Evolutionary conservation across 2,113 vertebrate species (phyloP).

Genomic region (Megaceryle maxima): DNA sequence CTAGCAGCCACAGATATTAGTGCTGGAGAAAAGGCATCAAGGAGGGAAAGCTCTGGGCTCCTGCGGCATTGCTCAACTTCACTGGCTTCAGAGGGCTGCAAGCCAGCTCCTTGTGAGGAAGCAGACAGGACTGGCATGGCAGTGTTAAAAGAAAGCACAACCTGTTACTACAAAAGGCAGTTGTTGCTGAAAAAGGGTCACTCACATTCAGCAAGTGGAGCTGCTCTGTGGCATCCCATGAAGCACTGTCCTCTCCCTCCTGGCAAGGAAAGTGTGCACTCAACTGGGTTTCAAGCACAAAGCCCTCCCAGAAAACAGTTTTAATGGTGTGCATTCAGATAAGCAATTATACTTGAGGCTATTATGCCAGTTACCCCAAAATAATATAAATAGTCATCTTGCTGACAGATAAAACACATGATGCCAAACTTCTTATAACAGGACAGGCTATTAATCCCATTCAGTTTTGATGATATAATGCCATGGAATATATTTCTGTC

Average conservation of each 20-base stretch:
- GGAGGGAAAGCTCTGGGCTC: neutral
- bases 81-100: neutral
- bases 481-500: conserved; percentile 53
- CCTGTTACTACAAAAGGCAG: neutral
- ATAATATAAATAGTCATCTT: conserved; percentile 41
- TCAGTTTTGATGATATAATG: conserved; percentile 51
- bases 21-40: neutral
- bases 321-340: conserved; percentile 47
- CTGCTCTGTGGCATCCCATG: fast-evolving
- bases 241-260: neutral
- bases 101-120: neutral
- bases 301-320: conserved; percentile 17
- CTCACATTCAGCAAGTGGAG: neutral
- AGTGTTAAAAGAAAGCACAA: neutral
- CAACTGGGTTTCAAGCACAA: neutral
- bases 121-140: neutral
- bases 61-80: neutral
- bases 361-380: conserved; percentile 21
- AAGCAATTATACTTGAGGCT: conserved; percentile 30
- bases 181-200: neutral
- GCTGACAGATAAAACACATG: conserved; percentile 26
- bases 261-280: neutral
- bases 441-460: conserved; percentile 51
- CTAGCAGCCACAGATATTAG: neutral
- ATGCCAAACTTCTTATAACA: conserved; percentile 50